A percentile compares a stretch with the other conserved stretches of the same genome.
Evolutionary conservation across 2,113 vertebrate genomes (phyloP).

Genomic region (Motacilla alba): DNA sequence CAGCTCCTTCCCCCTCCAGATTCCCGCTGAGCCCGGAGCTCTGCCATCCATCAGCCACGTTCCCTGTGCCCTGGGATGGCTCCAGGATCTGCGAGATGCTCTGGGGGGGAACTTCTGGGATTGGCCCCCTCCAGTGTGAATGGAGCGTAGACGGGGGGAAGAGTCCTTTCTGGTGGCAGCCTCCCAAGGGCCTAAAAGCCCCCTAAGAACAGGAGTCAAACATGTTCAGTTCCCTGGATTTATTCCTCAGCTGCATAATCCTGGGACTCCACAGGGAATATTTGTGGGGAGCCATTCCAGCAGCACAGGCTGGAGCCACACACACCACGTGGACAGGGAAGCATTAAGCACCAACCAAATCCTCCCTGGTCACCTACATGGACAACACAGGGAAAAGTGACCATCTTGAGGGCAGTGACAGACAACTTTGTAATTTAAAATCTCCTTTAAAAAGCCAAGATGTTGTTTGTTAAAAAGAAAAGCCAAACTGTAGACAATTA

Average conservation of each 20-base stretch:
- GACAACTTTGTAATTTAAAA: background rate
- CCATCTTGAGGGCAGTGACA: background rate
- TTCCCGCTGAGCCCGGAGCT: background rate
- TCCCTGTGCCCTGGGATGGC: fast-evolving
- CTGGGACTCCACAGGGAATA: no score
- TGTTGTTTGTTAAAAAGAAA: background rate
- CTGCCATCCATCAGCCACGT: background rate
- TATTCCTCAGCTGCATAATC: background rate
- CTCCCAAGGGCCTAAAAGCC: background rate
- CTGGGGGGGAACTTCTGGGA: background rate
- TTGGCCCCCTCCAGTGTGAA: background rate
- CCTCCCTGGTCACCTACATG: fast-evolving
- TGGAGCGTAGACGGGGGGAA: background rate
- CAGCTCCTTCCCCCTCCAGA: background rate
- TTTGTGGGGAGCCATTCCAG: background rate
- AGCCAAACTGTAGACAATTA: background rate
- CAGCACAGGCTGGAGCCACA: background rate
- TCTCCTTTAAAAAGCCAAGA: background rate
- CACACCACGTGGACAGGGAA: fast-evolving
- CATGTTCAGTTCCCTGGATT: background rate
- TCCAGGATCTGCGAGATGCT: background rate
- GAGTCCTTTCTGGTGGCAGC: background rate
- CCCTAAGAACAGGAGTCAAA: fast-evolving
- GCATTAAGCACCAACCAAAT: background rate
- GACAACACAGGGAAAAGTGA: background rate